phyloP scores from a whole-genome alignment of 1,140 invertebrate species.

The Drosophila nikananu region DNA sequence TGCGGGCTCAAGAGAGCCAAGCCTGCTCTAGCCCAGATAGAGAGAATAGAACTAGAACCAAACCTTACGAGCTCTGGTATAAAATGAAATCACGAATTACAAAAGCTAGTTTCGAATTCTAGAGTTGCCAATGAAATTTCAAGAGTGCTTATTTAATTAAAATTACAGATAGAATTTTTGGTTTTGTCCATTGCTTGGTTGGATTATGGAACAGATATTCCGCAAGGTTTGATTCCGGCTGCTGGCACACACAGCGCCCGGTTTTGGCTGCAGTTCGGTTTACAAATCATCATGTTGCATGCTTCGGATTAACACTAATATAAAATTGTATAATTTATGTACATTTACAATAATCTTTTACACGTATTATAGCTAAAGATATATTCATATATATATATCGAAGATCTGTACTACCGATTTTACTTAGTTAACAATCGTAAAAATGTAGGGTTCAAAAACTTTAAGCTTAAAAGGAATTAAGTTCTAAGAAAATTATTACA shows the following conservation, averaged over 20 bases:
- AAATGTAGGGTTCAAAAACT: constrained; percentile 73
- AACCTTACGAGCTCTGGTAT: background rate
- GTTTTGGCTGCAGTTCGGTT: constrained; percentile 40
- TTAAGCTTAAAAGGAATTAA: constrained; percentile 75
- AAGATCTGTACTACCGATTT: constrained; percentile 68
- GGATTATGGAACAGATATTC: constrained; percentile 29
- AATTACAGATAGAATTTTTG: constrained; percentile 40
- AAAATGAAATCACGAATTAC: constrained; percentile 6
- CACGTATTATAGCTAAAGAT: constrained; percentile 48
- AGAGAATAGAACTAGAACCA: background rate
- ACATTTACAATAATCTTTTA: constrained; percentile 70
- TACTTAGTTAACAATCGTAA: constrained; percentile 75
- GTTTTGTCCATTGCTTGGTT: constrained; percentile 44
- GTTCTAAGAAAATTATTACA: constrained; percentile 73
- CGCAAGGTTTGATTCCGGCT: constrained; percentile 33
- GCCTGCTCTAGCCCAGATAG: too few relatives aligned
- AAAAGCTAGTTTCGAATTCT: constrained; percentile 9
- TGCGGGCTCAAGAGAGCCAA: too few relatives aligned
- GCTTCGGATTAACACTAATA: constrained; percentile 71
- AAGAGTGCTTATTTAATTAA: constrained; percentile 20
- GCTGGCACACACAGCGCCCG: constrained; percentile 42
- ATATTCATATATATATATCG: constrained; percentile 41
- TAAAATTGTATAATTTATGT: constrained; percentile 78
- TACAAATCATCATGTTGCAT: constrained; percentile 41
- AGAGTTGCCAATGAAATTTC: constrained; percentile 17